Evolutionary conservation across 2,888 invertebrate genomes (phyloP), one percentile per base, ranked within the genome.

Genomic region (Nezara viridula): DNA sequence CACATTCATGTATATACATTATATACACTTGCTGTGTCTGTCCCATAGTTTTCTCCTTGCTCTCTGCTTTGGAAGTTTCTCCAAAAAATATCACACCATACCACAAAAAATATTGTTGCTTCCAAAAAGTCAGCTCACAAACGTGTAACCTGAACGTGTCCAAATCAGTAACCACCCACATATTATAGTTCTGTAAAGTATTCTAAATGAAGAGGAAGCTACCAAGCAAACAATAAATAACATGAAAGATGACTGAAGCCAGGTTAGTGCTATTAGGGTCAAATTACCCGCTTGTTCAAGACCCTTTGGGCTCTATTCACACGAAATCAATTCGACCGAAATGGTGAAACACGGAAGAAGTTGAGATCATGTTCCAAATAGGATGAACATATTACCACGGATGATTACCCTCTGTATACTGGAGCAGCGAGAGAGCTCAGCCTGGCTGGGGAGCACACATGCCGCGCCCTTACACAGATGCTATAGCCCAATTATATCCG

Each of bases 401-500:
- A n/a, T 44, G 44, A 81, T 81, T 81, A 81, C 81, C 81, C 81
- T n/a, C 44, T 14, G 44, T 44, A 44, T 5, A n/a, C 16, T 4
- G 66, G 32, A 32, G 0, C 16, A 66, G 66, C 6, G 37, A 73
- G 66, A 73, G 66, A 37, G 19, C 19, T 0, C 24, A 21, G 66
- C 44, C 44, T 12, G 44, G 81, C n/a, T n/a, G 81, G 44, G n/a
- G 44, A 81, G 81, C 81, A 81, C 81, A 81, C n/a, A 81, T 81
- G 81, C 81, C 81, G 81, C 81, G 40, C 81, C 81, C 81, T 81
- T 44, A 44, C 81, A 81, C 81, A 81, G n/a, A 81, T 81, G 81
- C 81, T 81, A 81, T 81, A n/a, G 81, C 81, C 81, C 81, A 81
- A 81, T 81, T 81, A 81, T 44, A 81, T 81, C 40, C 81, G 81